Evolutionary conservation across 2,888 invertebrate genomes (phyloP).

Genomic region (Desoria tigrina): DNA sequence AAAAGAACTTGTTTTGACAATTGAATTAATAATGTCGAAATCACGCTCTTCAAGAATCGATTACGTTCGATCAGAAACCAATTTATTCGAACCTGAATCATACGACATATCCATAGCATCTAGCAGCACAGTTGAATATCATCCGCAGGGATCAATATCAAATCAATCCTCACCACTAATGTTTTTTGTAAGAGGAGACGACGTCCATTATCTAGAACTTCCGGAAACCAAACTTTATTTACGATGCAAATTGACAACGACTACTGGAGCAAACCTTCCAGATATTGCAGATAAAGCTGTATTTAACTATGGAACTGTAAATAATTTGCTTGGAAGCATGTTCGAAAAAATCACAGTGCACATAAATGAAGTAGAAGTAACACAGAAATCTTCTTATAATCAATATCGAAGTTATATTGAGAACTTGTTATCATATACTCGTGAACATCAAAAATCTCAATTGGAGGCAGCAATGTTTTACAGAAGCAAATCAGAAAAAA

Average conservation of each 20-base stretch:
- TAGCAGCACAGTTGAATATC: background rate
- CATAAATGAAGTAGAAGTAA: constrained; percentile 1
- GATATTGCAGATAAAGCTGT: background rate
- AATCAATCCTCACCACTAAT: background rate
- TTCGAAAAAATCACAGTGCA: background rate
- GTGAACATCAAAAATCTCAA: constrained; percentile 9
- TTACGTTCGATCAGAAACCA: background rate
- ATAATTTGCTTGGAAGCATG: constrained; percentile 7
- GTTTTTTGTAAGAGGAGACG: constrained; percentile 1
- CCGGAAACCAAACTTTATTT: background rate
- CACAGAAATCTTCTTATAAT: background rate
- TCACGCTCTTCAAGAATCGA: background rate
- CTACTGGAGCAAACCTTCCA: background rate
- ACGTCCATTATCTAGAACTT: background rate
- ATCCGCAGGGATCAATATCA: background rate
- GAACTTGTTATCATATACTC: background rate
- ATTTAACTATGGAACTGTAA: constrained; percentile 1
- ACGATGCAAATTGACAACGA: background rate
- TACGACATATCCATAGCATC: background rate
- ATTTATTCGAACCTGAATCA: background rate
- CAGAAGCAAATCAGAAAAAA: background rate
- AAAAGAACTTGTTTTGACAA: background rate
- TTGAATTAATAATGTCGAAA: background rate
- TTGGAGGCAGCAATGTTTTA: background rate
- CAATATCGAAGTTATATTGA: constrained; percentile 3